phyloP scores from a whole-genome alignment of 2,797 vertebrate genomes.

The Dermochelys coriacea region DNA sequence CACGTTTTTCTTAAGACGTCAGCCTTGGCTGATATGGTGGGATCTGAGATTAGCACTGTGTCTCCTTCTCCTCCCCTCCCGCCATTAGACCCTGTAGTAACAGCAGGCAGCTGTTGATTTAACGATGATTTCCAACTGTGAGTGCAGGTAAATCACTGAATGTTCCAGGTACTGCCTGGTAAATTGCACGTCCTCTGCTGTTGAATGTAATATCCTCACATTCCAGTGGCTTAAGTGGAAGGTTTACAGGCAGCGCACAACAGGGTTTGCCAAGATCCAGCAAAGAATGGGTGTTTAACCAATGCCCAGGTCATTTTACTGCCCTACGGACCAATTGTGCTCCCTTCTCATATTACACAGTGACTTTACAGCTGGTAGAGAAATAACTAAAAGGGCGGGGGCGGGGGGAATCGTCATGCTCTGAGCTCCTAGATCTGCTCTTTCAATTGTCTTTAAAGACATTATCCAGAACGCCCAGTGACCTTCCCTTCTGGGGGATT shows the following conservation, averaged over 20 bases:
- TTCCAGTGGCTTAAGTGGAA: not conserved
- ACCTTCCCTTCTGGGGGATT: not conserved
- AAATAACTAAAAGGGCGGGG: not conserved
- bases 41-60: not conserved
- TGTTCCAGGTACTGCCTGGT: not conserved
- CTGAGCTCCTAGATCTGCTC: not conserved
- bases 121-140: not conserved
- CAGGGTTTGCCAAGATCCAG: not conserved
- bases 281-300: not conserved
- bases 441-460: not conserved
- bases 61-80: not conserved
- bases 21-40: accelerated
- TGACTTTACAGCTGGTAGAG: not conserved
- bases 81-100: not conserved
- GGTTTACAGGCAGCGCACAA: not conserved
- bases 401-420: not conserved
- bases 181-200: not conserved
- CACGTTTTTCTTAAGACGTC: not conserved
- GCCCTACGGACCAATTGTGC: not conserved
- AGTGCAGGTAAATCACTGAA: not conserved
- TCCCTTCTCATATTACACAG: not conserved
- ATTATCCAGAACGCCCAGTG: not conserved
- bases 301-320: not conserved
- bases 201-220: not conserved
- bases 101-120: not conserved